These are phyloP conservation scores for Catocala nupta DNA, from an alignment of 2,888 invertebrate genomes.

Conservation along the genomic window DNA sequence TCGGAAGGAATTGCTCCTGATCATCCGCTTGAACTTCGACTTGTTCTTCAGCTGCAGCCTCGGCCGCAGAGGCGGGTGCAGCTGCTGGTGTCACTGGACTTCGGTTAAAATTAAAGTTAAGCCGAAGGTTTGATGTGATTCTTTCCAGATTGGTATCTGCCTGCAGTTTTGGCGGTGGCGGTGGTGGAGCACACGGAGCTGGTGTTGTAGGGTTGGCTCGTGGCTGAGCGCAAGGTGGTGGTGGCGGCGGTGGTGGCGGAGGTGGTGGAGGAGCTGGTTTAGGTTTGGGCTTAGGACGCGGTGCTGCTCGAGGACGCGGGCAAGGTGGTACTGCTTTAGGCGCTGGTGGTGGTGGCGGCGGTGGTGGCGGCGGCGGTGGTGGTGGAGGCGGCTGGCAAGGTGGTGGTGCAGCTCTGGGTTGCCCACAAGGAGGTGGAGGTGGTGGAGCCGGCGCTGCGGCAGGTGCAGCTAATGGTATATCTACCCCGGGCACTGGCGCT, in stretches of 20 bases:
- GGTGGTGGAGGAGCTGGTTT: slow-evolving; percentile 56
- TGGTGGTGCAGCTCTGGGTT: slow-evolving; percentile 57
- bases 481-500: slow-evolving; percentile 78
- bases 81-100: slow-evolving; percentile 62
- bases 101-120: slow-evolving; percentile 79
- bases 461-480: slow-evolving; percentile 62
- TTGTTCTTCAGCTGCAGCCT: slow-evolving; percentile 42
- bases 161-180: slow-evolving; percentile 61
- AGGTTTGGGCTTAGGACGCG: slow-evolving; percentile 60
- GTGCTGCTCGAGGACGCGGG: slow-evolving; percentile 71
- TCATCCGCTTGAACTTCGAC: slow-evolving; percentile 39
- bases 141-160: slow-evolving; percentile 69
- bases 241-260: slow-evolving; percentile 63
- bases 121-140: slow-evolving; percentile 75
- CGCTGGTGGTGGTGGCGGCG: slow-evolving; percentile 60
- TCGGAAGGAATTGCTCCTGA: slow-evolving; percentile 58
- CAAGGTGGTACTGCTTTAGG: slow-evolving; percentile 72
- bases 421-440: slow-evolving; percentile 53
- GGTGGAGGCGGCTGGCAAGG: slow-evolving; percentile 37
- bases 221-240: slow-evolving; percentile 71
- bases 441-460: slow-evolving; percentile 56
- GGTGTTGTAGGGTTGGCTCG: slow-evolving; percentile 76
- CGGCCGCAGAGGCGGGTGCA: slow-evolving; percentile 38
- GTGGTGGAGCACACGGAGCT: slow-evolving; percentile 68
- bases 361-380: slow-evolving; percentile 47